These are phyloP conservation scores for Aethes cnicana DNA, from an alignment of 2,888 invertebrate species.

Conservation along the genomic window DNA sequence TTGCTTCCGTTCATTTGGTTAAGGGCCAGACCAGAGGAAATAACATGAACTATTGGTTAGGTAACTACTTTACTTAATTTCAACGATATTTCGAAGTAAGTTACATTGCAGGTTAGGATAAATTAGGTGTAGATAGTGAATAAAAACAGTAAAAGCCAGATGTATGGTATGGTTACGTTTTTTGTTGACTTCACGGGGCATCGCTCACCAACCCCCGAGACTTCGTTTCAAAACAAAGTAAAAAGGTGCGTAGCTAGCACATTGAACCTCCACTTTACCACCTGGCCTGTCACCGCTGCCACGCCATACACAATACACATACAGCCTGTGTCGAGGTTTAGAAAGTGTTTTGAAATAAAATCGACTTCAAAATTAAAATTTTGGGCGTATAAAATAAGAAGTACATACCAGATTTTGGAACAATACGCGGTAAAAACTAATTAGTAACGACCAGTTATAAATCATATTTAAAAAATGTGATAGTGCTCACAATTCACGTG, in stretches of 20 bases:
- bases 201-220: conserved; percentile 51
- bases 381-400: too few relatives aligned
- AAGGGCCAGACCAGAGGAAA: too few relatives aligned
- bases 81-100: too few relatives aligned
- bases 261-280: conserved; percentile 61
- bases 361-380: too few relatives aligned
- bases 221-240: conserved; percentile 65
- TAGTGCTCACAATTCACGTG: conserved; percentile 38
- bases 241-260: conserved; percentile 62
- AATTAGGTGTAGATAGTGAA: background rate
- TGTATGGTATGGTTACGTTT: conserved; percentile 49
- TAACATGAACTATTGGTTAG: too few relatives aligned
- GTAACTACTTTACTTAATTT: too few relatives aligned
- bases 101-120: background rate
- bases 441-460: too few relatives aligned
- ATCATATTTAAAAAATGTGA: too few relatives aligned
- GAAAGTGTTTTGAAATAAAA: background rate
- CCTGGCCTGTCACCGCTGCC: too few relatives aligned
- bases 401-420: conserved; percentile 2
- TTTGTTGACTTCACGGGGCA: conserved; percentile 44
- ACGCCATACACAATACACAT: too few relatives aligned
- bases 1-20: too few relatives aligned
- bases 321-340: conserved; percentile 8
- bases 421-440: too few relatives aligned
- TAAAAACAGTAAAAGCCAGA: conserved; percentile 51